A percentile compares a stretch with the other conserved stretches of the same genome.
Conservation (phyloP, 2,797 vertebrate genomes). For the Sciaenops ocellatus region DNA sequence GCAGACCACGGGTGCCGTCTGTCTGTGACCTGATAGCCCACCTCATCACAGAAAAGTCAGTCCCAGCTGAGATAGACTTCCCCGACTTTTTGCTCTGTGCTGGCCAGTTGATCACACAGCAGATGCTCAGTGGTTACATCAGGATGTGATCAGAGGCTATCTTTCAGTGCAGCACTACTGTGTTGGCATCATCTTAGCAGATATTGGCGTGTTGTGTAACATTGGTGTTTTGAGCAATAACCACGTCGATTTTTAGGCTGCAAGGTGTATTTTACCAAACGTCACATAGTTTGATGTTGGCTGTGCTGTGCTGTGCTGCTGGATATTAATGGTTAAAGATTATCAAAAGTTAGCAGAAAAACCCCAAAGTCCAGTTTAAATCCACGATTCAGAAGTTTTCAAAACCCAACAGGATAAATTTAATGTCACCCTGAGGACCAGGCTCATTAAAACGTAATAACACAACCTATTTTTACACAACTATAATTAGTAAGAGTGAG, state of each 20-base stretch:
- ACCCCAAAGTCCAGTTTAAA: not conserved
- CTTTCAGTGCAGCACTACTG: not conserved
- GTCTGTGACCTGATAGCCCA: conserved; percentile 40
- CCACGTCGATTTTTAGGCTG: not conserved
- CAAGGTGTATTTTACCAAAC: not conserved
- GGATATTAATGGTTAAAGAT: not conserved
- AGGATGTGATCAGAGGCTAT: conserved; percentile 10
- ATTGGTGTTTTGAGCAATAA: not conserved
- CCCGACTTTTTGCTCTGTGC: conserved; percentile 5
- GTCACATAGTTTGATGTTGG: not conserved
- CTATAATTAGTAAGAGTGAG: conserved; percentile 1
- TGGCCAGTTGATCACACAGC: conserved; percentile 20
- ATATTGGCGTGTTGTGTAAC: not conserved
- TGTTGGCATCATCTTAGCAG: not conserved
- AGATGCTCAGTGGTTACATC: conserved; percentile 35
- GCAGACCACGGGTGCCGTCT: conserved; percentile 41
- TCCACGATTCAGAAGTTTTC: rapidly evolving
- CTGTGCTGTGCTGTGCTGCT: no score
- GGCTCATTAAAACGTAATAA: conserved; percentile 16
- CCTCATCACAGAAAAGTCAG: conserved; percentile 10
- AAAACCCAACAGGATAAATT: not conserved
- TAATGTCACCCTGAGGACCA: not conserved
- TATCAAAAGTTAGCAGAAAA: not conserved
- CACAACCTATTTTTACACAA: conserved; percentile 3
- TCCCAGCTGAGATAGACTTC: conserved; percentile 40